phyloP scores from a whole-genome alignment of 2,797 vertebrate species.

The Coccyzus lansbergi region DNA sequence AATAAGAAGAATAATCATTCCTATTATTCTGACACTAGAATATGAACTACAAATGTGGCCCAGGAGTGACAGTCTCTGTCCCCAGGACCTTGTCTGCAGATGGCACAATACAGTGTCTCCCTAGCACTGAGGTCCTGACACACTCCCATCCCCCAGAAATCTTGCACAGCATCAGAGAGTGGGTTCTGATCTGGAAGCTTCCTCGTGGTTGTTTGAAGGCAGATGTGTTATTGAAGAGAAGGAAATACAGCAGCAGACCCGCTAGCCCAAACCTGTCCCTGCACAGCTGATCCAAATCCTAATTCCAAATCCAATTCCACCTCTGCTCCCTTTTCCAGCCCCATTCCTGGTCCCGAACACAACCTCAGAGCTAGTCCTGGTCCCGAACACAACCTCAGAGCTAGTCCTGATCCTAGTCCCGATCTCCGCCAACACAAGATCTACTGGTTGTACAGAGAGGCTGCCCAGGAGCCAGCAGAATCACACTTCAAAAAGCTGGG shows the following conservation, averaged over 20 bases:
- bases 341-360: background rate
- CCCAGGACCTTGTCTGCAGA: background rate
- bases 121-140: background rate
- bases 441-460: background rate
- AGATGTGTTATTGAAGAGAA: background rate
- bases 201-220: background rate
- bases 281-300: background rate
- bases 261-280: background rate
- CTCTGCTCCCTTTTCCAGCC: background rate
- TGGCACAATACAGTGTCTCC: fast-evolving
- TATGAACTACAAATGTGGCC: background rate
- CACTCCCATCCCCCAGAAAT: background rate
- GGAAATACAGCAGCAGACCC: background rate
- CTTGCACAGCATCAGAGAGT: background rate
- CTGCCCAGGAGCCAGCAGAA: background rate
- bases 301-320: background rate
- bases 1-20: background rate
- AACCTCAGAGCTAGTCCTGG: background rate
- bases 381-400: too few species aligned
- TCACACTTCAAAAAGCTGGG: background rate
- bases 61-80: background rate
- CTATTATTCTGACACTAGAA: background rate
- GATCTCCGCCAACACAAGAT: background rate
- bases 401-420: background rate
- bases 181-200: background rate